Evolutionary conservation across 2,797 vertebrate species (phyloP).

Genomic region (Gadopsis marmoratus): DNA sequence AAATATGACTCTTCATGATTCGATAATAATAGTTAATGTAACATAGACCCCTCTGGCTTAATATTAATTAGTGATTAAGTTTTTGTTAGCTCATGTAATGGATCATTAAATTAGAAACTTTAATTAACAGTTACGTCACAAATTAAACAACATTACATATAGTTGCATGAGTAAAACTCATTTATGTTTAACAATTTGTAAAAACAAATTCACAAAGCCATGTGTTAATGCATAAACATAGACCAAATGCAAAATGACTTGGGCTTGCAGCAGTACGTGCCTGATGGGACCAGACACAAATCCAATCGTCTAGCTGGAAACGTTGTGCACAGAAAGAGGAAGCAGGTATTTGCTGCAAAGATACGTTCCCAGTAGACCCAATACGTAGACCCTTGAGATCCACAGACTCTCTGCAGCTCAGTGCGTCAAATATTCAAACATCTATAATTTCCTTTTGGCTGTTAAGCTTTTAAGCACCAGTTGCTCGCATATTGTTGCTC

Average conservation of each 20-base stretch:
- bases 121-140: neutral
- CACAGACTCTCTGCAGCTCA: neutral
- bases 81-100: neutral
- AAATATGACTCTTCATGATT: neutral
- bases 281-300: constrained; percentile 3
- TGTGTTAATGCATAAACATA: neutral
- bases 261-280: neutral
- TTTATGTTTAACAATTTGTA: neutral
- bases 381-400: neutral
- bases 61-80: neutral
- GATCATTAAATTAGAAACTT: neutral
- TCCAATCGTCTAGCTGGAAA: constrained; percentile 17
- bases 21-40: neutral
- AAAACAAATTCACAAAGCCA: neutral
- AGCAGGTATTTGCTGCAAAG: neutral
- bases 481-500: neutral
- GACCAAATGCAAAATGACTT: neutral
- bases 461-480: neutral
- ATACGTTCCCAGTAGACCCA: neutral
- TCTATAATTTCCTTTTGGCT: neutral
- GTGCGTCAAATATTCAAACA: neutral
- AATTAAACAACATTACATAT: neutral
- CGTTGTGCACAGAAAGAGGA: constrained; percentile 5
- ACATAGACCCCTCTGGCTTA: neutral
- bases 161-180: neutral